Base-by-base conservation (phyloP, 2,888 invertebrate species). In the Byasa hedistus region DNA sequence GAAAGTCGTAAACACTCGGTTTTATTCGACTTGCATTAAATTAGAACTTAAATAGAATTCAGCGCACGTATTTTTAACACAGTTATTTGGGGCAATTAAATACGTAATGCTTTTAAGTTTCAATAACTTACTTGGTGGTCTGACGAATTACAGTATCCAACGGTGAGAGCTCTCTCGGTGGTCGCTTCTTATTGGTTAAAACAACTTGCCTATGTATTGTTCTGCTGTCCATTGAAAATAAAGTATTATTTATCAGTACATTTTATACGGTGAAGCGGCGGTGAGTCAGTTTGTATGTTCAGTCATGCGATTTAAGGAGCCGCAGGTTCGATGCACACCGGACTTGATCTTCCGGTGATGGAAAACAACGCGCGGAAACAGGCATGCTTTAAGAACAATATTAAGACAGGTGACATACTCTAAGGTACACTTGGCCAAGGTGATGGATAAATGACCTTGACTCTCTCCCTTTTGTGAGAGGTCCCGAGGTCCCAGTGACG, bases 221-320 rank as follows among this genome's bases (percentile, higher is more conserved):
- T 59, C 82, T 82, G 82, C 81, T 73, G 74, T 73, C 73, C 73
- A 75, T 82, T 79, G 80, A 84, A 86, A 83, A 84, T 83, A 85
- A 48, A 48, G 7, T n/a, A 48, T 48, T 39, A 15, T 12, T 10
- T 39, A 39, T 39, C 12, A 17, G 15, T 39, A 39, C 12, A 39
- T 39, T 39, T 39, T 39, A 39, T 39, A 39, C 17, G 39, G 15
- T 39, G 1, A 39, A 39, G 39, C 15, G 12, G 15, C 3, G 39
- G 12, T 39, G 39, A 15, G 3, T 39, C 39, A 39, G 39, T 39
- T 15, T 27, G 27, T 27, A 5, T 4, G 27, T 27, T 27, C 27
- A n/a, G n/a, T n/a, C n/a, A n/a, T n/a, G n/a, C n/a, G n/a, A n/a
- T n/a, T 27, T 27, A 27, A 3, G 12, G 12, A 39, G 0, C 12